A percentile compares a stretch with the other conserved stretches of the same genome.
phyloP scores from a whole-genome alignment of 2,888 invertebrate genomes.

The Acleris sparsana region DNA sequence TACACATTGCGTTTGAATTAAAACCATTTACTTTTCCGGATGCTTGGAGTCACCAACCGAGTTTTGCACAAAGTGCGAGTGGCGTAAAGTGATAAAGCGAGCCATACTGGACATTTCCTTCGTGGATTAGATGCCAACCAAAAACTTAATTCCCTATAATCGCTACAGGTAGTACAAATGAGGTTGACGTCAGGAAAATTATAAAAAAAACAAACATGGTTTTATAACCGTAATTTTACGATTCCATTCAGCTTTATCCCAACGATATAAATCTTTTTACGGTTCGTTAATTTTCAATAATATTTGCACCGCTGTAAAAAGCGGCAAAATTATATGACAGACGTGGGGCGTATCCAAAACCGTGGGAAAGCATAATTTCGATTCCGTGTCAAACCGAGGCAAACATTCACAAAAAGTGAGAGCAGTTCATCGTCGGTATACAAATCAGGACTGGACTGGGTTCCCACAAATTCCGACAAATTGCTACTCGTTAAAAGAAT shows the following conservation, averaged over 20 bases:
- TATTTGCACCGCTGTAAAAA: constrained; percentile 21
- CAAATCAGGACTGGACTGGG: constrained; percentile 38
- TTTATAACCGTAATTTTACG: not conserved
- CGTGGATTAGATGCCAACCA: no score
- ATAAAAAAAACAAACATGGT: no score
- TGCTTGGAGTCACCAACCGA: no score
- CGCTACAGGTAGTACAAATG: no score
- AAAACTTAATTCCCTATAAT: no score
- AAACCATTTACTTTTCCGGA: no score
- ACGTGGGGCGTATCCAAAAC: constrained; percentile 40
- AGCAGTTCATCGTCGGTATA: constrained; percentile 56
- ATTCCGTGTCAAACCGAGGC: constrained; percentile 49
- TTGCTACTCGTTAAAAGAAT: constrained; percentile 41
- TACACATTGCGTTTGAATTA: not conserved
- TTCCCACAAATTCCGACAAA: constrained; percentile 49
- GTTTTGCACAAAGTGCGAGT: no score
- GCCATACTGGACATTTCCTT: no score
- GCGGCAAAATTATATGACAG: constrained; percentile 25
- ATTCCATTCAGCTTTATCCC: constrained; percentile 4
- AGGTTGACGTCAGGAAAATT: no score
- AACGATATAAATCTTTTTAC: constrained; percentile 18
- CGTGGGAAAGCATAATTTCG: constrained; percentile 55
- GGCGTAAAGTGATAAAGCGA: no score
- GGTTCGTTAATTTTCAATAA: constrained; percentile 33
- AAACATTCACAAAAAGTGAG: constrained; percentile 56